Evolutionary conservation across 2,113 vertebrate genomes (phyloP).

Genomic region (Bubo blakistoni): DNA sequence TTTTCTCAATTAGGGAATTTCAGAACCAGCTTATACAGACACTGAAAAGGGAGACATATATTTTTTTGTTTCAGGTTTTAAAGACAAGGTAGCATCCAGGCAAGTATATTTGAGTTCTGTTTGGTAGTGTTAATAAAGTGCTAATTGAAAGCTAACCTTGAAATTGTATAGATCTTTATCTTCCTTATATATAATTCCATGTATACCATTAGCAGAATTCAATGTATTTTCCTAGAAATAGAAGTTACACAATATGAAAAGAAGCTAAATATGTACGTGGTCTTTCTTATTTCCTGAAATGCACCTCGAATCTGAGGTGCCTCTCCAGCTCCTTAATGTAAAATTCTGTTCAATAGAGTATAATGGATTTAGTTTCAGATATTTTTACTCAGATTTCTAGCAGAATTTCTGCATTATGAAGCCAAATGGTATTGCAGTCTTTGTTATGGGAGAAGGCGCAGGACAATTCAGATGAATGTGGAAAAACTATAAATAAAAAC

Average conservation of each 20-base stretch:
- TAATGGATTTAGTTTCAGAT: background rate
- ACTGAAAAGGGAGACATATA: background rate
- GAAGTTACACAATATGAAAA: background rate
- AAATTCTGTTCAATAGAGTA: background rate
- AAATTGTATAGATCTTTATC: background rate
- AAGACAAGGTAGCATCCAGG: background rate
- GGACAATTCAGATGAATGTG: background rate
- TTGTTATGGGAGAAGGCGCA: background rate
- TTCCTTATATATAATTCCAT: background rate
- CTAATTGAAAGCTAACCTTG: background rate
- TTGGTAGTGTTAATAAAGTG: background rate
- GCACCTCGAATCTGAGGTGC: background rate
- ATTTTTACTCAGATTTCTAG: background rate
- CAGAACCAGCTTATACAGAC: background rate
- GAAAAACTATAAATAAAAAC: constrained; percentile 6
- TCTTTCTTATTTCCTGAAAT: background rate
- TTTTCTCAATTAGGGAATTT: background rate
- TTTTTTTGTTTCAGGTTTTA: background rate
- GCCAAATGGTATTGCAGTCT: background rate
- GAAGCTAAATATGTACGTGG: background rate
- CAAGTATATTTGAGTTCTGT: background rate
- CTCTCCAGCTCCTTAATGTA: background rate
- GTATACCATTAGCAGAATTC: background rate
- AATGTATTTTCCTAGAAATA: background rate
- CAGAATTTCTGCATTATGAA: background rate